These are phyloP conservation scores for Heterodera filipjevi DNA, from an alignment of 2,888 invertebrate species.

Conservation along the genomic window DNA sequence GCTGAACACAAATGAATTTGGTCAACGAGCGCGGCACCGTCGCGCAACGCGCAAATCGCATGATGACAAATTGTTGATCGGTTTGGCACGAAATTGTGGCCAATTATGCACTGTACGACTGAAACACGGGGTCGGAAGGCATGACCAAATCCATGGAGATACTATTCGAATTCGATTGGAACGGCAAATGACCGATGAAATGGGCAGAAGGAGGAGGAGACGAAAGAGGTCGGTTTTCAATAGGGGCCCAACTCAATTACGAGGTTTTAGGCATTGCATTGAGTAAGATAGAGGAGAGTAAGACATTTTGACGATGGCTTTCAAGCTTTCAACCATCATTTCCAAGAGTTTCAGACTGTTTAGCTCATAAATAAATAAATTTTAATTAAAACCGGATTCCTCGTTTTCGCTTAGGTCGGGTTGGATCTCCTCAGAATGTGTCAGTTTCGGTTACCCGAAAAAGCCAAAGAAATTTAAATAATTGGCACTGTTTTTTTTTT, in stretches of 20 bases:
- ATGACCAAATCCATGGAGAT: conserved; percentile 39
- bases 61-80: conserved; percentile 39
- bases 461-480: no score
- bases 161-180: conserved; percentile 18
- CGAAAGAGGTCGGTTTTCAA: background rate
- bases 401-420: no score
- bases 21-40: conserved; percentile 25
- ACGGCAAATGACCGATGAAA: background rate
- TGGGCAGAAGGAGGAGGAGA: background rate
- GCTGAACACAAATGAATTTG: conserved; percentile 40
- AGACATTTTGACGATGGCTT: no score
- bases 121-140: conserved; percentile 45
- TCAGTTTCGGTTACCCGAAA: no score
- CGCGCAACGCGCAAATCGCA: background rate
- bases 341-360: no score
- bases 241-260: background rate
- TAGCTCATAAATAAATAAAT: no score
- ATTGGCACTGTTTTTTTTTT: no score
- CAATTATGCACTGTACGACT: conserved; percentile 50
- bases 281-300: no score
- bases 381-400: no score
- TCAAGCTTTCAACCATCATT: no score
- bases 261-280: background rate
- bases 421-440: no score
- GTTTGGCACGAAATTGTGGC: conserved; percentile 55